Base-by-base conservation (phyloP, 64 coral and sea anemone species). In the Astreopora myriophthalma region DNA sequence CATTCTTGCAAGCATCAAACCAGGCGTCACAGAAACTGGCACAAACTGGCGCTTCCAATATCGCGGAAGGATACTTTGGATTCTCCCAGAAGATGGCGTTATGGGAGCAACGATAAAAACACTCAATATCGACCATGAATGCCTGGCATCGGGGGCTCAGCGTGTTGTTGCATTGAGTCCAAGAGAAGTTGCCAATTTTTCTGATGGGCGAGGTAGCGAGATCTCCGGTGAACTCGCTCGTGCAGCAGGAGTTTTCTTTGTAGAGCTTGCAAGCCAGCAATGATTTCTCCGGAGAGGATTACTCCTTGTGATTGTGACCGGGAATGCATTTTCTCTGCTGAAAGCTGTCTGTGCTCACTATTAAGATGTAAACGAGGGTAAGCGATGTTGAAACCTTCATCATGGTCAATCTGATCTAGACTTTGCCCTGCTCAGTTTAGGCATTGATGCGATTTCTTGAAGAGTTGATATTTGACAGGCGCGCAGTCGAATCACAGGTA, bases 1-100 rank as follows among this genome's bases (percentile, higher is more conserved):
- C 92, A 37, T 88, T 74, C 75, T 89, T 94, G 55, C 92, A 94
- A 28, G 92, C 92, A 2, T 94, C 86, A 69, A 83, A 94, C 86
- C 76, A 94, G 23, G 38, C 48, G 51, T 94, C 78, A 25, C 92
- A 94, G n/a, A 48, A 28, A 39, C 72, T 73, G 34, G 84, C 66
- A 69, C 86, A 94, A 8, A 94, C 22, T 6, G 86, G 92, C 10
- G 83, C 86, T 8, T 71, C 37, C 17, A 23, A 2, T 7, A 90
- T 51, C 2, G 20, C 71, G 2, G 26, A 14, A 3, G n/a, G 44
- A 1, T 34, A 42, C 3, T 12, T 5, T 29, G 73, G 42, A 24
- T 71, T 85, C 19, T 28, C 12, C 65, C 76, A 91, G 22, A 40
- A 63, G 39, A 83, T 69, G 8, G 79, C 20, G 35, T 91, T 81